phyloP scores from a whole-genome alignment of 2,113 vertebrate species.

The Craseonycteris thonglongyai region DNA sequence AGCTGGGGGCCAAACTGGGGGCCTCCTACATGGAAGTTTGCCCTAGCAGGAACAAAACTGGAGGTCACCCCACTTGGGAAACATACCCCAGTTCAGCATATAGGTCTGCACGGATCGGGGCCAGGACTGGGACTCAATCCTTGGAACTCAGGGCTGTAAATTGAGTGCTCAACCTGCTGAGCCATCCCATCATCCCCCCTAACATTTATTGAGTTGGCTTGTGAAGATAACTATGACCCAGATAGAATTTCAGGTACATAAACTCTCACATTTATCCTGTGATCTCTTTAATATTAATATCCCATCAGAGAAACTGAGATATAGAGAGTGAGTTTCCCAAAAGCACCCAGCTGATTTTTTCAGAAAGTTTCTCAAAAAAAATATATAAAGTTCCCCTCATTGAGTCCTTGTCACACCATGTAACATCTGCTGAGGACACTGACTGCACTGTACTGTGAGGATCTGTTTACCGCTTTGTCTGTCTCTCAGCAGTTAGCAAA shows the following conservation, averaged over 20 bases:
- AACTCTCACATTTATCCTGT: background rate
- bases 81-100: too few species aligned
- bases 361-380: background rate
- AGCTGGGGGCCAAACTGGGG: too few species aligned
- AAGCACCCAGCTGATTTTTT: background rate
- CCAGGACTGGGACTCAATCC: too few species aligned
- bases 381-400: background rate
- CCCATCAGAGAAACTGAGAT: background rate
- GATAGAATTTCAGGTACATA: background rate
- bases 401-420: background rate
- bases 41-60: too few species aligned
- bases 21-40: too few species aligned
- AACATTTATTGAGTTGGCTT: background rate
- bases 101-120: too few species aligned
- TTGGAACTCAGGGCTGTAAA: too few species aligned
- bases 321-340: background rate
- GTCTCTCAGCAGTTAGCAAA: background rate
- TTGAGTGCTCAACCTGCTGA: too few species aligned
- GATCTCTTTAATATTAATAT: background rate
- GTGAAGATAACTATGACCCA: background rate
- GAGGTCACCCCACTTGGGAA: too few species aligned
- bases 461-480: background rate
- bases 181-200: too few species aligned
- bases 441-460: background rate
- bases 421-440: background rate